Conservation (phyloP, 2,797 vertebrate species). For the Hydrolagus colliei region DNA sequence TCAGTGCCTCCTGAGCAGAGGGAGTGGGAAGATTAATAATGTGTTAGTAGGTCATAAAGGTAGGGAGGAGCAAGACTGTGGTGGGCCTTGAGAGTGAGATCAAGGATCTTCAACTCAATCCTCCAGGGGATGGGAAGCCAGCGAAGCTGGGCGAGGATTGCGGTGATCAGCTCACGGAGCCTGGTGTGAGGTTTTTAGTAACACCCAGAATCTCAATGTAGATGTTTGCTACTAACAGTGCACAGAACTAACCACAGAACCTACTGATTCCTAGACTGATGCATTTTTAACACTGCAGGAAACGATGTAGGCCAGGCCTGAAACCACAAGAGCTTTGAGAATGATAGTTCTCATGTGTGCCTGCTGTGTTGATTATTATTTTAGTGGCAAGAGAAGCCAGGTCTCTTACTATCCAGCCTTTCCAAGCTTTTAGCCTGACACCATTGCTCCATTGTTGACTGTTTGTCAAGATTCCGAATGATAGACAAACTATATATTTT, state of each 20-base stretch:
- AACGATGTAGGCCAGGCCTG: not conserved
- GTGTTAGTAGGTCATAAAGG: too few species aligned
- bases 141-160: too few species aligned
- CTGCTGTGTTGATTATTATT: not conserved
- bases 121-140: too few species aligned
- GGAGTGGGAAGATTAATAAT: too few species aligned
- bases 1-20: too few species aligned
- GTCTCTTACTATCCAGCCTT: not conserved
- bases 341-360: not conserved
- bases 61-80: too few species aligned
- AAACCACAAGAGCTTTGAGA: not conserved
- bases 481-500: not conserved
- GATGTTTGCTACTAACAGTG: not conserved
- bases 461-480: not conserved
- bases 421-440: not conserved
- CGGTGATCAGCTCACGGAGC: too few species aligned
- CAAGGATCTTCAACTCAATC: too few species aligned
- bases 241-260: not conserved
- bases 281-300: not conserved
- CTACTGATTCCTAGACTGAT: constrained; percentile 3
- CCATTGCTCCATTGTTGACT: too few species aligned
- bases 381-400: not conserved
- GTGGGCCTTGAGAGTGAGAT: too few species aligned
- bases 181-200: too few species aligned
- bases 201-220: not conserved